A percentile compares a stretch with the other conserved stretches of the same genome.
These are phyloP conservation scores for Anadara kagoshimensis DNA, from an alignment of 1,140 invertebrate species.

Conservation along the genomic window DNA sequence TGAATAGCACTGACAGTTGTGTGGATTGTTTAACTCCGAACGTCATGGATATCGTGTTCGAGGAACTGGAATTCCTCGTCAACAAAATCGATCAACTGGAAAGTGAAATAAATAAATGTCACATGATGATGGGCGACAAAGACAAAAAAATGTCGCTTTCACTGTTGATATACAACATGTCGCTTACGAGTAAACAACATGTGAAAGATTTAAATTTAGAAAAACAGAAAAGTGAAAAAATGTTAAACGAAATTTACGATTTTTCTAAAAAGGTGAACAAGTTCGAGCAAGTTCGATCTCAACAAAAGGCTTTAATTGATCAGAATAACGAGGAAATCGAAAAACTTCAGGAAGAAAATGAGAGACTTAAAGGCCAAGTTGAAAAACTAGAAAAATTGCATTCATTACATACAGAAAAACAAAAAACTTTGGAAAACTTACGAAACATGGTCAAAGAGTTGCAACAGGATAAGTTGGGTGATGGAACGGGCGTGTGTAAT, in stretches of 20 bases:
- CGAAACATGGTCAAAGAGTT: conserved; percentile 46
- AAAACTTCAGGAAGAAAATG: conserved; percentile 42
- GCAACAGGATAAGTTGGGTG: not conserved
- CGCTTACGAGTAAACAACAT: conserved; percentile 28
- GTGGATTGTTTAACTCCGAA: conserved; percentile 2
- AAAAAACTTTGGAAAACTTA: conserved; percentile 52
- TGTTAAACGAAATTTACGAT: conserved; percentile 50
- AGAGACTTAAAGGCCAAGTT: conserved; percentile 34
- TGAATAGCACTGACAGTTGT: too few species aligned
- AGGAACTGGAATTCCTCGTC: conserved; percentile 37
- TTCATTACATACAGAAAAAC: conserved; percentile 48
- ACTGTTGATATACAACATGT: conserved; percentile 42
- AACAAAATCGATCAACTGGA: conserved; percentile 44
- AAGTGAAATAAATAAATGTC: conserved; percentile 43
- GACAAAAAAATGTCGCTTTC: conserved; percentile 45
- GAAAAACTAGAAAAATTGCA: conserved; percentile 43
- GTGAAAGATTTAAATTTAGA: conserved; percentile 42
- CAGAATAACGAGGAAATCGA: conserved; percentile 45
- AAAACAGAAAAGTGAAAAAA: conserved; percentile 46
- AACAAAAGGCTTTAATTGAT: conserved; percentile 41
- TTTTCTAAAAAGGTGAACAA: conserved; percentile 52
- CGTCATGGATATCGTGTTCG: conserved; percentile 15
- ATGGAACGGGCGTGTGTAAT: too few species aligned
- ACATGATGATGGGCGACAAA: conserved; percentile 46
- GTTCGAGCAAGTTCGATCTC: conserved; percentile 42